Evolutionary conservation across 2,888 invertebrate species (phyloP).

Genomic region (Rotaria socialis): DNA sequence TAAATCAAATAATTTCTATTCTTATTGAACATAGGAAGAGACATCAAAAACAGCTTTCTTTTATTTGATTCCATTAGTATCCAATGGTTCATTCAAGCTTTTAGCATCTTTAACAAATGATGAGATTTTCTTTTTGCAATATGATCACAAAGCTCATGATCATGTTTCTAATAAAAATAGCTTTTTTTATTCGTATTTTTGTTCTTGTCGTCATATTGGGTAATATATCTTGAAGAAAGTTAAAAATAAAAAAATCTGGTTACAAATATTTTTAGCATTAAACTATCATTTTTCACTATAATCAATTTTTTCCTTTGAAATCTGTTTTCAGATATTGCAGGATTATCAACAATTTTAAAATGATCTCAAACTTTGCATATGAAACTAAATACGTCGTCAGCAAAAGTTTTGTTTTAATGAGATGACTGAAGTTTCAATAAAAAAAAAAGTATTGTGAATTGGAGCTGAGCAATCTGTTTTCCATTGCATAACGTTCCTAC

Average conservation of each 20-base stretch:
- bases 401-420: constrained; percentile 78
- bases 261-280: constrained; percentile 93
- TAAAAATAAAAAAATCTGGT: constrained; percentile 83
- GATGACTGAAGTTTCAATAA: background rate
- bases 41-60: constrained; percentile 99
- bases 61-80: constrained; percentile 91
- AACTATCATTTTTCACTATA: constrained; percentile 68
- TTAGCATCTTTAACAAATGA: constrained; percentile 71
- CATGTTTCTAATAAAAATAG: constrained; percentile 62
- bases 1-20: no score
- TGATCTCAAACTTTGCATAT: constrained; percentile 84
- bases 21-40: constrained; percentile 78
- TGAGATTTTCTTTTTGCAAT: constrained; percentile 96
- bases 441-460: no score
- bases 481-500: constrained; percentile 85
- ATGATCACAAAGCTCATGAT: constrained; percentile 77
- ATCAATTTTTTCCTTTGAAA: constrained; percentile 67
- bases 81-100: constrained; percentile 66
- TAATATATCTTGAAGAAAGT: constrained; percentile 77
- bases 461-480: constrained; percentile 63
- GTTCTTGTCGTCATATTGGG: constrained; percentile 59
- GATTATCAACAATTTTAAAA: constrained; percentile 88
- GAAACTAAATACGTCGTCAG: constrained; percentile 89
- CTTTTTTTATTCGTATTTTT: no score
- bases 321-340: constrained; percentile 84